Evolutionary conservation across 2,888 invertebrate species (phyloP).

Genomic region (Melanostoma scalare): DNA sequence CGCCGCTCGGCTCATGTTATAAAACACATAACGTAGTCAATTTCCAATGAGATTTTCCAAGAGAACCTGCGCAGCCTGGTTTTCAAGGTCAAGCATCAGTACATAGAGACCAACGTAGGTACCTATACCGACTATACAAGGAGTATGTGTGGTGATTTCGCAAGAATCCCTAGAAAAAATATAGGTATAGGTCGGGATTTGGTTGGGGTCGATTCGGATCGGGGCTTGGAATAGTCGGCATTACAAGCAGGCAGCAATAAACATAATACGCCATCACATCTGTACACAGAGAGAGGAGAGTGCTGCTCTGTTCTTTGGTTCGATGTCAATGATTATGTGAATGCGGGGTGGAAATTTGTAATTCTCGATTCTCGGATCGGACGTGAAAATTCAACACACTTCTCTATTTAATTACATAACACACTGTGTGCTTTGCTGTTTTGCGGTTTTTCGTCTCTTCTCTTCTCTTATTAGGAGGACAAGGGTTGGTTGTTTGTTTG

Average conservation of each 20-base stretch:
- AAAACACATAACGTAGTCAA: constrained; percentile 42
- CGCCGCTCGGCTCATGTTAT: constrained; percentile 17
- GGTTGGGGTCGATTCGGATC: constrained; percentile 37
- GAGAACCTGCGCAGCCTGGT: constrained; percentile 71
- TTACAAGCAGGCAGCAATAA: constrained; percentile 27
- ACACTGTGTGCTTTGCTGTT: constrained; percentile 38
- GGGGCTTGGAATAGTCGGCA: constrained; percentile 28
- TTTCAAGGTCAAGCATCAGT: constrained; percentile 72
- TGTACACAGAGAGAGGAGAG: constrained; percentile 3
- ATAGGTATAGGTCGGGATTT: constrained; percentile 53
- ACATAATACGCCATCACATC: constrained; percentile 35
- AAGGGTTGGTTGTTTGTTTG: not conserved
- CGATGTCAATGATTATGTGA: constrained; percentile 33
- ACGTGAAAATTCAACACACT: constrained; percentile 59
- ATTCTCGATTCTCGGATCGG: constrained; percentile 13
- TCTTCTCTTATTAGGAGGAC: too few species aligned
- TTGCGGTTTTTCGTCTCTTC: constrained; percentile 7
- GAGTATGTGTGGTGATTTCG: constrained; percentile 11
- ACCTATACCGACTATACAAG: constrained; percentile 1
- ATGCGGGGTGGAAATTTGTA: constrained; percentile 42
- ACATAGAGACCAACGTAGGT: constrained; percentile 34
- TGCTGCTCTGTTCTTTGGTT: not conserved
- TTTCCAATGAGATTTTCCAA: constrained; percentile 73
- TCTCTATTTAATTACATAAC: constrained; percentile 68
- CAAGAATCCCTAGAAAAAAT: constrained; percentile 50